Evolutionary conservation across 2,797 vertebrate genomes (phyloP), one percentile per base, ranked within the genome.

Genomic region (Menidia menidia): DNA sequence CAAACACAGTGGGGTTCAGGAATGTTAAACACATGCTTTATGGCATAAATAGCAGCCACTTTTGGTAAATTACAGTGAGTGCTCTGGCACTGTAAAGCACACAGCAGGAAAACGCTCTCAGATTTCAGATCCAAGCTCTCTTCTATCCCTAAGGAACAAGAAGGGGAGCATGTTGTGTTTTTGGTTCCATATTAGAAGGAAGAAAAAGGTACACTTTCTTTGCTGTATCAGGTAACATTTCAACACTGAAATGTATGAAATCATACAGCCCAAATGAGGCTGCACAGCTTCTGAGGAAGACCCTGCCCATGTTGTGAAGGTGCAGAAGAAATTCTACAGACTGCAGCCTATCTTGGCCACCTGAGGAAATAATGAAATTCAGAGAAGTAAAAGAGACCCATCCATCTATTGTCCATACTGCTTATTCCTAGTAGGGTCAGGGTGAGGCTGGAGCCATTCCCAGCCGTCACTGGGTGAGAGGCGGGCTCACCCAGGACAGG

Each of bases 31-130:
- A 94, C 92, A 93, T 91, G 91, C 91, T 93, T 94, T 93, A 94
- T 93, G 91, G 92, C 90, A 93, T 94, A 92, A 93, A 93, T 93
- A 93, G 92, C 92, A 93, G 92, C 92, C 92, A 93, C 93, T 94
- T 94, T 95, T 93, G 92, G 93, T 94, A 95, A 95, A 95, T 95
- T 95, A 95, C 92, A 95, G 93, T 94, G 93, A 93, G 92, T 89
- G 91, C 89, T 92, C 91, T 93, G 88, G 91, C 92, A 92, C 90
- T 90, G 88, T 87, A 84, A 87, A 89, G 87, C 83, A 85, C 82
- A 86, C 91, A 89, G 91, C 91, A 92, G 90, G 89, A 92, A 92
- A 91, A 88, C 53, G 86, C 84, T 93, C 91, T 95, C 92, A 85
- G 81, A 90, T 94, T 94, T 93, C 92, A 93, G 77, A 89, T 90